Conservation (phyloP, 2,888 invertebrate species). For the Alloscopus bannaensis region DNA sequence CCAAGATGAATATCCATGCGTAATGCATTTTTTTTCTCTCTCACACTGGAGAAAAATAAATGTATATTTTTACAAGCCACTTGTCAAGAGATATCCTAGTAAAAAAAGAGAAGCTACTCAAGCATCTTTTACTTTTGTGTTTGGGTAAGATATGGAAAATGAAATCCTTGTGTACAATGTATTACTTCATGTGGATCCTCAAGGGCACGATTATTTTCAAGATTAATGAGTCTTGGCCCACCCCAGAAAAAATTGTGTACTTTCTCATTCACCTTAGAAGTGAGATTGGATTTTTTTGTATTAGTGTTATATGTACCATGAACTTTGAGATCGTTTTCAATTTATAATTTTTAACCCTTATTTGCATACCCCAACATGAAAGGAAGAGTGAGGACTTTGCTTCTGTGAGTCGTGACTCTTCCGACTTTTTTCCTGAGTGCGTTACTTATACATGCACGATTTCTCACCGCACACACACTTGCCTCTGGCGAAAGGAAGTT, state of each 20-base stretch:
- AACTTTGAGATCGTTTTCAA: slow-evolving; percentile 53
- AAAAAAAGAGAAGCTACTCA: slow-evolving; percentile 31
- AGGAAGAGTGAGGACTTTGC: neutral
- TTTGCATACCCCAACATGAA: slow-evolving; percentile 15
- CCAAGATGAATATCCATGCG: slow-evolving; percentile 14
- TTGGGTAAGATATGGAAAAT: slow-evolving; percentile 45
- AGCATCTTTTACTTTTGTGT: neutral
- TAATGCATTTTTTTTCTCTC: slow-evolving; percentile 25
- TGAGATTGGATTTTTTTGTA: neutral
- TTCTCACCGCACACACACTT: slow-evolving; percentile 12
- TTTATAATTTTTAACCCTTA: slow-evolving; percentile 45
- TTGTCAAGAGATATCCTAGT: slow-evolving; percentile 41
- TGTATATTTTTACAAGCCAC: slow-evolving; percentile 25
- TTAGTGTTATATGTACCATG: slow-evolving; percentile 11
- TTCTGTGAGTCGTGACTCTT: slow-evolving; percentile 46
- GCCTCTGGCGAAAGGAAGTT: too few species aligned
- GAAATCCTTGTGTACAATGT: slow-evolving; percentile 16
- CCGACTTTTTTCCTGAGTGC: slow-evolving; percentile 30
- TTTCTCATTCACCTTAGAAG: slow-evolving; percentile 51
- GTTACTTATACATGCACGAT: slow-evolving; percentile 46
- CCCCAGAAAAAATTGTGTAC: slow-evolving; percentile 46
- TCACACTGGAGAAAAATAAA: slow-evolving; percentile 27
- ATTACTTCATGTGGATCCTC: slow-evolving; percentile 49
- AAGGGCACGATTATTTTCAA: slow-evolving; percentile 65
- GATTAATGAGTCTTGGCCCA: slow-evolving; percentile 71